Evolutionary conservation across 2,888 invertebrate genomes (phyloP), one percentile per base, ranked within the genome.

Genomic region (Hylaea fasciaria): DNA sequence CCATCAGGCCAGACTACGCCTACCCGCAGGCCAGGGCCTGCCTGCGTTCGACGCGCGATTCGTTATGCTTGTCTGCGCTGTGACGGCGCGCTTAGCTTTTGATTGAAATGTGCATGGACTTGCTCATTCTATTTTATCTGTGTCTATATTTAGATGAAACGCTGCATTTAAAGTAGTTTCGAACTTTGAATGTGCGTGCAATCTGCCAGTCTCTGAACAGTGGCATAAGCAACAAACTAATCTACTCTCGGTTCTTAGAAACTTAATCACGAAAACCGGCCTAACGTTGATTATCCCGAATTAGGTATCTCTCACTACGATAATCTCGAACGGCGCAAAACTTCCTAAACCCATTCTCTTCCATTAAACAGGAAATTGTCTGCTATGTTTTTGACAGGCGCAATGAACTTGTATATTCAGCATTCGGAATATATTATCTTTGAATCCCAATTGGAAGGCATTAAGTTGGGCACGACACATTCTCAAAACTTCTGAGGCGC

Each of bases 391-490:
- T 64, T 66, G 70, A 67, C 69, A 69, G 63, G 62, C 57, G 60
- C 64, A 65, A 58, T 70, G 57, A 68, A 66, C 65, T 70, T 65
- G 65, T 65, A 64, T 17, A 57, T 49, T 57, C 56, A 46, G 53
- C 53, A 44, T 62, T 65, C 68, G 28, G 70, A 72, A 79, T 76
- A 77, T 74, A 79, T 80, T 79, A 81, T 81, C 80, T 77, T 73
- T 72, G 77, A 69, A 70, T 77, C 72, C 73, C 77, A 78, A 81
- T 80, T 75, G 75, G 76, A 75, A 76, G 75, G 69, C 76, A 72
- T 74, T 76, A 80, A 81, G 73, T 83, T 81, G 66, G 77, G 74
- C 70, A 69, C 71, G 74, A 85, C 80, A 87, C 80, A 86, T 82
- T 82, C 85, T 76, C 77, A 74, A 80, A 85, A 83, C 77, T 87